Conservation (phyloP, 1,140 invertebrate genomes). For the Epicauta chinensis region DNA sequence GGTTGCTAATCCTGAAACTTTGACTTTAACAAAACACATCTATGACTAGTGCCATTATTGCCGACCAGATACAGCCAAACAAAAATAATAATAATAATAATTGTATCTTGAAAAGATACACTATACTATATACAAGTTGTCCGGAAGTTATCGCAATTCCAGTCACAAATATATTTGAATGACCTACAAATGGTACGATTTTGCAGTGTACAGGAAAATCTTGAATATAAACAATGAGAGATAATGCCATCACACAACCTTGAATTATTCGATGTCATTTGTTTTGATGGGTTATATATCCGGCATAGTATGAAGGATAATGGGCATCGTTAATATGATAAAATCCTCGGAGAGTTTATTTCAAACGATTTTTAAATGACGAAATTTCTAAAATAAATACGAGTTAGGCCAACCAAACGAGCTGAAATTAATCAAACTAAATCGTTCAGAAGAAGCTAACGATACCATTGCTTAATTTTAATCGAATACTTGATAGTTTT, state of each 20-base stretch:
- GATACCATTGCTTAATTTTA: no score
- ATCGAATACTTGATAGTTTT: no score
- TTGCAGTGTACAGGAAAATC: neutral
- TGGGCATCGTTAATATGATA: slow-evolving; percentile 8
- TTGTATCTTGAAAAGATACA: no score
- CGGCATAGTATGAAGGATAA: neutral
- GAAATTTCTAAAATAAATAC: no score
- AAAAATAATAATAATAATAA: neutral
- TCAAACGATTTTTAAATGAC: slow-evolving; percentile 3
- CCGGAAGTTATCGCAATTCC: no score
- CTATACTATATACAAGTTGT: no score
- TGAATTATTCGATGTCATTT: slow-evolving; percentile 18
- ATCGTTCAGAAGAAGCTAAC: no score
- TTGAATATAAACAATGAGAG: no score
- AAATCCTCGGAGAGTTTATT: slow-evolving; percentile 10
- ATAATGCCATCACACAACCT: neutral
- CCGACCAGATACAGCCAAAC: slow-evolving; percentile 3
- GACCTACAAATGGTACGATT: slow-evolving; percentile 7
- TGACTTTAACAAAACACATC: slow-evolving; percentile 25
- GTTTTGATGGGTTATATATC: slow-evolving; percentile 16
- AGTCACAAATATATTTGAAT: no score
- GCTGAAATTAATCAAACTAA: no score
- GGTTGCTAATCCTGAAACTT: slow-evolving; percentile 39
- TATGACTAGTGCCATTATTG: slow-evolving; percentile 23
- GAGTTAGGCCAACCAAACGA: no score